These are phyloP conservation scores for Clepsis dumicolana DNA, from an alignment of 2,888 invertebrate genomes.

Conservation along the genomic window DNA sequence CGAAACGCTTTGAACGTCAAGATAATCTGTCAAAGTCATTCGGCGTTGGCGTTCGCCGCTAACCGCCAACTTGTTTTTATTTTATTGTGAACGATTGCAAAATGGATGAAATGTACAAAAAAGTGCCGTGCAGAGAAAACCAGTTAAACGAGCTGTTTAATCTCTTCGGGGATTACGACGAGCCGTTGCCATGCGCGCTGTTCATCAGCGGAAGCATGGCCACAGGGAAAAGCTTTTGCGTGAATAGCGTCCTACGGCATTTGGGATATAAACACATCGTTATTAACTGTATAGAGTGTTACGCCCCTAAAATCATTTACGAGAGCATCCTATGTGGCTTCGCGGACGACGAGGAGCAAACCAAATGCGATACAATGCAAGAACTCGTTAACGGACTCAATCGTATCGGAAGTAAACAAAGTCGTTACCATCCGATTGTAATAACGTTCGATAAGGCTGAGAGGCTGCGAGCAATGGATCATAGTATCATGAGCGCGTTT, in stretches of 20 bases:
- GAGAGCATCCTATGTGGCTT: conserved; percentile 90
- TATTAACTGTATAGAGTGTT: conserved; percentile 94
- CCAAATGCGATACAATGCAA: conserved; percentile 89
- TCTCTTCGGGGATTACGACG: conserved; percentile 84
- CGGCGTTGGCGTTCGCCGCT: conserved; percentile 24
- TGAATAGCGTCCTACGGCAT: conserved; percentile 86
- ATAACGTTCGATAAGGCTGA: conserved; percentile 94
- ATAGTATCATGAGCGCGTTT: conserved; percentile 90
- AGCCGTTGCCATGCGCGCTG: conserved; percentile 89
- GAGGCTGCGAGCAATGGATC: conserved; percentile 90
- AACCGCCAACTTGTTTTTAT: conserved; percentile 29
- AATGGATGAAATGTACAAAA: conserved; percentile 82
- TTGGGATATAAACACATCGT: conserved; percentile 87
- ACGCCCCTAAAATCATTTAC: conserved; percentile 90
- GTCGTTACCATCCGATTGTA: conserved; percentile 80
- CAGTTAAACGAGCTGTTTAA: conserved; percentile 79
- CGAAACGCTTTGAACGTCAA: conserved; percentile 46
- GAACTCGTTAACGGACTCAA: conserved; percentile 87
- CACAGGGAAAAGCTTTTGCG: conserved; percentile 92
- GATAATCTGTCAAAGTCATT: conserved; percentile 28
- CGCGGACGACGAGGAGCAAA: conserved; percentile 67
- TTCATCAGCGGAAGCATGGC: conserved; percentile 94
- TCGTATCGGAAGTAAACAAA: conserved; percentile 58
- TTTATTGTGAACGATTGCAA: conserved; percentile 46
- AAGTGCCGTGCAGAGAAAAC: conserved; percentile 81